phyloP scores from a whole-genome alignment of 2,888 invertebrate species.

The Bellardia bayeri region DNA sequence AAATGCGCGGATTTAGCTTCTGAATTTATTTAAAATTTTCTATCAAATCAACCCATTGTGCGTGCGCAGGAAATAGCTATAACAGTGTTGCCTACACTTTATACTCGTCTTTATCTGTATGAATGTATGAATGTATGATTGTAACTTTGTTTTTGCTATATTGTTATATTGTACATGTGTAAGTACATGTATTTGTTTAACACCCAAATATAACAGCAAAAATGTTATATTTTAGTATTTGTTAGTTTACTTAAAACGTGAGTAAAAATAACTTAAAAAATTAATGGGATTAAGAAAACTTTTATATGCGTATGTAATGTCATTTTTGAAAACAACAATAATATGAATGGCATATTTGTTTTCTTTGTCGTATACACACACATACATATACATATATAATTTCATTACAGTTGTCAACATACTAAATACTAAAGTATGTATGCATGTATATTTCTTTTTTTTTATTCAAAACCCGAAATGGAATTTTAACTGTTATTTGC shows the following conservation, averaged over 20 bases:
- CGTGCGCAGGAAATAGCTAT: constrained; percentile 64
- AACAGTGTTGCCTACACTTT: constrained; percentile 70
- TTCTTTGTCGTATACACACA: background rate
- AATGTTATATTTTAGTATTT: background rate
- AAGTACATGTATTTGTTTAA: no score
- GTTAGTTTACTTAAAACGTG: background rate
- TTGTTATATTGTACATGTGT: no score
- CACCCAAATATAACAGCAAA: constrained; percentile 10
- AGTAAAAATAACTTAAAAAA: constrained; percentile 48
- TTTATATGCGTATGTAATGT: constrained; percentile 31
- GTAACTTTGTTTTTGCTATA: constrained; percentile 22
- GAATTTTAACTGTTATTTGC: constrained; percentile 42
- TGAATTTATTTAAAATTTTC: no score
- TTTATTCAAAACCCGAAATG: constrained; percentile 31
- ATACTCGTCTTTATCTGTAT: background rate
- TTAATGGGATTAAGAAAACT: constrained; percentile 41
- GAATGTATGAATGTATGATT: constrained; percentile 30
- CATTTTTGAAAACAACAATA: constrained; percentile 14
- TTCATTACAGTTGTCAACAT: background rate
- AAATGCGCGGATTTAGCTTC: no score
- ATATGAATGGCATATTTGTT: background rate
- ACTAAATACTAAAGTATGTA: background rate
- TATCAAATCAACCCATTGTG: background rate
- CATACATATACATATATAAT: no score
- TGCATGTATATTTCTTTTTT: background rate